These are phyloP conservation scores for Tetranychus cinnabarinus DNA, from an alignment of 1,140 invertebrate species.

Conservation along the genomic window DNA sequence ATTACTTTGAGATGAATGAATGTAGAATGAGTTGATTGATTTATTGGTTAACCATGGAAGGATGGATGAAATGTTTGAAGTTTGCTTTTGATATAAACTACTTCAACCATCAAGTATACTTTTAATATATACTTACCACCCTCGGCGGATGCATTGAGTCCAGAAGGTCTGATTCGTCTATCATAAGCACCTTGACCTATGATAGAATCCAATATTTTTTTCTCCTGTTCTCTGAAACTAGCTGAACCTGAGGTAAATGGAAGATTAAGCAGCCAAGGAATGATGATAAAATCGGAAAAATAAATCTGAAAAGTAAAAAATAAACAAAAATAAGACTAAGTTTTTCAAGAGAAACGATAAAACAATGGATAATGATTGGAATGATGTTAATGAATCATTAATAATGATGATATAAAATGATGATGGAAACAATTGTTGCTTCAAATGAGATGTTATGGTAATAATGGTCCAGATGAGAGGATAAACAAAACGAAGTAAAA, in stretches of 20 bases:
- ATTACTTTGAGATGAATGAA: no score
- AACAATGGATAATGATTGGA: not conserved
- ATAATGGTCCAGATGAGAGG: no score
- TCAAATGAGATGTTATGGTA: no score
- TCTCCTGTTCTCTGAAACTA: conserved; percentile 79
- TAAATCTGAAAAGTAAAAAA: not conserved
- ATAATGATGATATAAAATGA: no score
- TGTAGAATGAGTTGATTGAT: no score
- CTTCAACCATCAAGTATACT: no score
- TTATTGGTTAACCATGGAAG: no score
- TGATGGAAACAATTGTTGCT: no score
- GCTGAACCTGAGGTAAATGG: not conserved
- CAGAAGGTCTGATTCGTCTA: conserved; percentile 65
- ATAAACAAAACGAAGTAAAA: no score
- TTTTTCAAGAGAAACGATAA: not conserved
- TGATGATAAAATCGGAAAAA: not conserved
- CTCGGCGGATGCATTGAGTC: conserved; percentile 68
- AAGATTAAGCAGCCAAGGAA: not conserved
- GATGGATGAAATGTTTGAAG: no score
- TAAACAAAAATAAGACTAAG: not conserved
- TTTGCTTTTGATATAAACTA: no score
- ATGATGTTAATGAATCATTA: no score
- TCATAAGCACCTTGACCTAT: conserved; percentile 67
- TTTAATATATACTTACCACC: conserved; percentile 1
- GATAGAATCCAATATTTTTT: conserved; percentile 72